These are phyloP conservation scores for Python bivittatus DNA, from an alignment of 2,113 vertebrate genomes.

Conservation along the genomic window DNA sequence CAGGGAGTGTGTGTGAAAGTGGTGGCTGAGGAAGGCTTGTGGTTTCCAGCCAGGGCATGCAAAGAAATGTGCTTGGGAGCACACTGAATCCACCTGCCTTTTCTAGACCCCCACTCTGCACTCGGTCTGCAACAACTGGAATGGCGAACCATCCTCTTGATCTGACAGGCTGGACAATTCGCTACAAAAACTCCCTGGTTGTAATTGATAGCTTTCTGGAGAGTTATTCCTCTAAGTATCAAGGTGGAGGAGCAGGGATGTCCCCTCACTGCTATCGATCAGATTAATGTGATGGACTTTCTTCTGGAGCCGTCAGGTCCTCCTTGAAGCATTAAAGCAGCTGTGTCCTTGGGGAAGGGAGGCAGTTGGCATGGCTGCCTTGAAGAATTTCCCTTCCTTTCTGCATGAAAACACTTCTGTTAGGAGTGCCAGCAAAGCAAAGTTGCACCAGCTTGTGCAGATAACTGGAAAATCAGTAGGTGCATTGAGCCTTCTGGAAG, in stretches of 20 bases:
- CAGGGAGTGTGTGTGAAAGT: neutral
- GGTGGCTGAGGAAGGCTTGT: neutral
- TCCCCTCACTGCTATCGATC: neutral
- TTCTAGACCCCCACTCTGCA: neutral
- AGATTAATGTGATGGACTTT: neutral
- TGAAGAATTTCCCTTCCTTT: too few relatives aligned
- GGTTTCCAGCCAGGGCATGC: neutral
- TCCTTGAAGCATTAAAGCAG: neutral
- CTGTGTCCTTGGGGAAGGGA: neutral
- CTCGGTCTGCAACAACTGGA: neutral
- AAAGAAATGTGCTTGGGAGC: constrained; percentile 1
- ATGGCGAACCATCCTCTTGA: too few relatives aligned
- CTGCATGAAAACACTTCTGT: too few relatives aligned
- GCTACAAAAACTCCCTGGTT: fast-evolving
- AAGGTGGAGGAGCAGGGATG: neutral
- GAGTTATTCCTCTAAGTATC: neutral
- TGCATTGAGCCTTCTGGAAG: too few relatives aligned
- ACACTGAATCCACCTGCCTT: neutral
- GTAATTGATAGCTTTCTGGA: neutral
- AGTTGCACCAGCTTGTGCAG: too few relatives aligned
- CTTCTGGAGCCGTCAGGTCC: neutral
- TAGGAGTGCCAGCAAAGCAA: too few relatives aligned
- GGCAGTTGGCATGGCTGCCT: too few relatives aligned
- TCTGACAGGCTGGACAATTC: neutral
- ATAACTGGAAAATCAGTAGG: too few relatives aligned